Conservation (phyloP, 2,113 vertebrate species). For the Oxyura jamaicensis region DNA sequence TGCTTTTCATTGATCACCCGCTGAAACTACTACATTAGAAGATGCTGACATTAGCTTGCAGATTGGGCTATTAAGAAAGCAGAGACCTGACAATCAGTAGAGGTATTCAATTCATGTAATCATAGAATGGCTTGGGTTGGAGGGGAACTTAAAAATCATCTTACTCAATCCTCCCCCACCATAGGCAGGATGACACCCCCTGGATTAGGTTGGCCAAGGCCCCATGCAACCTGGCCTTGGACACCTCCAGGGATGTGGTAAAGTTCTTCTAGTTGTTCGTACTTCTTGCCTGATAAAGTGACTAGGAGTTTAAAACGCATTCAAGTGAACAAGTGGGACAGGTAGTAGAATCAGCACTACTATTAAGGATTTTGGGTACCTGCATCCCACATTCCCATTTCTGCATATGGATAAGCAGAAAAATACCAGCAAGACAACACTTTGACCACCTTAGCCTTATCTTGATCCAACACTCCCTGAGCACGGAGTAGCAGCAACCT, state of each 20-base stretch:
- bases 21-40: background rate
- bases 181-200: too few relatives aligned
- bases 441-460: background rate
- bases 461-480: background rate
- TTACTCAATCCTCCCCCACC: too few relatives aligned
- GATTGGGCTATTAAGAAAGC: background rate
- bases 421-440: background rate
- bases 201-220: too few relatives aligned
- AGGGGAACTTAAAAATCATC: too few relatives aligned
- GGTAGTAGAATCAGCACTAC: background rate
- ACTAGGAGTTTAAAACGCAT: background rate
- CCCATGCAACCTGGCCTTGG: too few relatives aligned
- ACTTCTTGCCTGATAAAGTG: background rate
- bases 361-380: background rate
- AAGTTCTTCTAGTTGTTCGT: background rate
- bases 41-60: background rate
- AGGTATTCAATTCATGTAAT: too few relatives aligned
- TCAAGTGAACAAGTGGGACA: background rate
- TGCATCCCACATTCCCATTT: background rate
- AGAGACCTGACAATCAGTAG: background rate
- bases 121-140: too few relatives aligned
- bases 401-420: background rate
- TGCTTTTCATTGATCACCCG: background rate
- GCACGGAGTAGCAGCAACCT: background rate
- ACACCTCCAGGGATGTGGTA: too few relatives aligned